Evolutionary conservation across 1,140 invertebrate genomes (phyloP), one percentile per base, ranked within the genome.

Genomic region (Anthonomus grandis): DNA sequence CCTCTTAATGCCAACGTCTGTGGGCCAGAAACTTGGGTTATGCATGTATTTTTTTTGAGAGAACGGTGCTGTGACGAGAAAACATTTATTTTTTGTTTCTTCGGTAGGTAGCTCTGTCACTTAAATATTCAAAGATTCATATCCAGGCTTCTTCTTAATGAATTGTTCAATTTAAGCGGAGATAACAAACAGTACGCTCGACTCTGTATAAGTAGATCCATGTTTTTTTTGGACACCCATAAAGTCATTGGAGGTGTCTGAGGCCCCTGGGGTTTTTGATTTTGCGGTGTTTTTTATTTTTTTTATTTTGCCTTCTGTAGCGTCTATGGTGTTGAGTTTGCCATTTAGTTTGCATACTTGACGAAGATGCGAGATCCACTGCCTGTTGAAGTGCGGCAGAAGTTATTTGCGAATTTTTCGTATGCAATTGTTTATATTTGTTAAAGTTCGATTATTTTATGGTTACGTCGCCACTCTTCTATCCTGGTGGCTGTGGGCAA

Each of bases 371-470:
- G n/a, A n/a, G n/a, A n/a, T n/a, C n/a, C n/a, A n/a, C n/a, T n/a
- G 4, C 17, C 17, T 12, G 17, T 45, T 24, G n/a, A 21, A 17
- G 17, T 4, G 36, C 4, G 4, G 36, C 4, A n/a, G 36, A 13
- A 13, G 17, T 38, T 38, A 38, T 38, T 38, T 38, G 36, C 36
- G 36, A n/a, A n/a, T n/a, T n/a, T n/a, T n/a, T n/a, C 36, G 36
- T 38, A 17, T 13, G 36, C n/a, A 17, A 13, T 38, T 38, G 4
- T 38, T 38, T 38, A 6, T 38, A 4, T 38, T 38, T 38, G 4
- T 4, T 6, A 38, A n/a, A 38, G 36, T 38, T n/a, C n/a, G 36
- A 38, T 17, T 12, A 38, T 5, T 38, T n/a, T n/a, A n/a, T n/a
- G n/a, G n/a, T n/a, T n/a, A n/a, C n/a, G n/a, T n/a, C n/a, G n/a